Evolutionary conservation across 2,113 vertebrate genomes (phyloP), one percentile per base, ranked within the genome.

Genomic region (Callipepla squamata): DNA sequence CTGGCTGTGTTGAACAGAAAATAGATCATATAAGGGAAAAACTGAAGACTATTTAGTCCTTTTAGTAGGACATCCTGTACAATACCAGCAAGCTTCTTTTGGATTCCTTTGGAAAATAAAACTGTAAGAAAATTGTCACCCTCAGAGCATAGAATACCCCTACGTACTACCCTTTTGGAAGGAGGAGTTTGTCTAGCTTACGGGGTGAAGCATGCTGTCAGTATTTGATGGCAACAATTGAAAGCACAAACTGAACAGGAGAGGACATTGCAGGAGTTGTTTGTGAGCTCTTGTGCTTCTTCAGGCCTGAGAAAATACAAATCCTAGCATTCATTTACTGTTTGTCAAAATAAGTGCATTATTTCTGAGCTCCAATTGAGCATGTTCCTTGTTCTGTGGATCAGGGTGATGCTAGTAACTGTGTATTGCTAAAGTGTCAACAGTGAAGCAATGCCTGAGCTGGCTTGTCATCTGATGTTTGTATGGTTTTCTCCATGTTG

Each of bases 11-110:
- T 87, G 89, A 86, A 80, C 89, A 73, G 87, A 93, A 95, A 91
- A 80, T 89, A 95, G 84, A 92, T 69, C 87, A 86, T 94, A 96
- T 59, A 94, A 95, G 89, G 92, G 85, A 69, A 92, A 93, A 93
- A 86, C 20, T 66, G 69, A 79, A 66, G 87, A 82, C 66, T 85
- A 40, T 44, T 79, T 85, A 51, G 70, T 66, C 66, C 75, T 87
- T 74, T 38, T 66, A 69, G 84, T 78, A 83, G 87, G 36, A 34
- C 13, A 51, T 21, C 19, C 30, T 74, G 67, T 95, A 77, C 65
- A 92, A n/a, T 20, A 80, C 58, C 45, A 48, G 34, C 7, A 70
- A 86, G 20, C 50, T 92, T 58, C 67, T 13, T 78, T 53, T 83
- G 73, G 9, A 70, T 82, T 79, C 50, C 47, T 69, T 73, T 83